Base-by-base conservation (phyloP, 2,888 invertebrate species). In the Philereme transversata region DNA sequence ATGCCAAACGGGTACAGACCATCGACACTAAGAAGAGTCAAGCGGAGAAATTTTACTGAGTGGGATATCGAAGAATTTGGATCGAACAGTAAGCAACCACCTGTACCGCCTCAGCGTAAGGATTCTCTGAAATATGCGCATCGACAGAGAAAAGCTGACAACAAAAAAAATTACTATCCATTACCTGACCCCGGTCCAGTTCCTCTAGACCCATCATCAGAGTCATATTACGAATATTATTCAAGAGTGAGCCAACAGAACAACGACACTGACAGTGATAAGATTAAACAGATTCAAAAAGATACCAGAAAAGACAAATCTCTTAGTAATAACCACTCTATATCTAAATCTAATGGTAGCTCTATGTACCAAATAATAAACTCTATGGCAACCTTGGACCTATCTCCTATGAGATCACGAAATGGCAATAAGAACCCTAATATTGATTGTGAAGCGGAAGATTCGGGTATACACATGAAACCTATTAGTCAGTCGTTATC, bases 1-100 rank as follows among this genome's bases (percentile, higher is more conserved):
- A 88, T 94, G 80, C 92, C 92, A 62, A 94, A 94, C 78, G 94
- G 94, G 22, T 94, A 94, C 72, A 92, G 84, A 67, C 94, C 94
- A 0, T 94, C 94, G 0, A 93, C 94, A 0, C 72, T 94, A 62
- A 87, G 90, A 70, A 86, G 93, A 60, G 93, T 94, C 22, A 93
- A 93, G 67, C 83, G 93, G 57, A 88, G 93, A 65, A 93, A 94
- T 73, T 93, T 93, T 69, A 92, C 90, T 2, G 94, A 93, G 64
- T 94, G 94, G 94, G 93, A 94, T 76, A 92, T 92, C 47, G 92
- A 93, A 68, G 76, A 86, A 1, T 89, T 87, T 64, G 79, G 78
- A 56, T 75, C 82, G 22, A 87, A 82, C 66, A 86, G 83, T 52
- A 86, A 86, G 68, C 86, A 88, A 53, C 83, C 88, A 60, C 90